phyloP scores from a whole-genome alignment of 2,113 vertebrate genomes.

The Erpornis zantholeuca region DNA sequence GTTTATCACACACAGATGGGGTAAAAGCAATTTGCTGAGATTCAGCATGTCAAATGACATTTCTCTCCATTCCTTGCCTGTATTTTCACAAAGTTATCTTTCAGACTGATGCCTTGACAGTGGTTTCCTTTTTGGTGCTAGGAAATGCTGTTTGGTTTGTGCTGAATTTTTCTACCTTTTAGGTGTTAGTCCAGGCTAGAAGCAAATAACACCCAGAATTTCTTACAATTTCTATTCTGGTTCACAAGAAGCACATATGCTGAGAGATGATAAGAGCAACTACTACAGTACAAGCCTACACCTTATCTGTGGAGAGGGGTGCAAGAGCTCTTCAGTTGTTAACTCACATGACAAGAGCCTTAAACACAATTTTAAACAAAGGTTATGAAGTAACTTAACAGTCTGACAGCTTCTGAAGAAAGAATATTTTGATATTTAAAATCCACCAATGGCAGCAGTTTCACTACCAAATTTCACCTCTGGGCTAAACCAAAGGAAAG shows the following conservation, averaged over 20 bases:
- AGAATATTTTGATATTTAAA: background rate
- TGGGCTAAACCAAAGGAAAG: background rate
- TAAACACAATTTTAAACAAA: background rate
- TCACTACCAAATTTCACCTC: background rate
- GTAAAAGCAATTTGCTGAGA: background rate
- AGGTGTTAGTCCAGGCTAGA: background rate
- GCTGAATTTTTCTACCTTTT: background rate
- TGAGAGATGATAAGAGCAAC: constrained; percentile 13
- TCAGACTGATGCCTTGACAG: background rate
- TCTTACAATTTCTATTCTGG: background rate
- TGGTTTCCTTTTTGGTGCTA: background rate
- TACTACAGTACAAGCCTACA: background rate
- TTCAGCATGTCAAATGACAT: background rate
- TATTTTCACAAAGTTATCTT: background rate
- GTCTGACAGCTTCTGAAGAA: background rate
- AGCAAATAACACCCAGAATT: background rate
- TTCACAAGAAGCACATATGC: background rate
- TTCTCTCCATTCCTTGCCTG: background rate
- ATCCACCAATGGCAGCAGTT: background rate
- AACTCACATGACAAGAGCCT: background rate
- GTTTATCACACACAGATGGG: background rate
- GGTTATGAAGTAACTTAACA: background rate
- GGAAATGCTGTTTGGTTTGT: background rate
- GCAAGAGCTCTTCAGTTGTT: background rate
- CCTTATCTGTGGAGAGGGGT: constrained; percentile 16